Conservation (phyloP, 1,140 invertebrate genomes). For the Gryllus bimaculatus region DNA sequence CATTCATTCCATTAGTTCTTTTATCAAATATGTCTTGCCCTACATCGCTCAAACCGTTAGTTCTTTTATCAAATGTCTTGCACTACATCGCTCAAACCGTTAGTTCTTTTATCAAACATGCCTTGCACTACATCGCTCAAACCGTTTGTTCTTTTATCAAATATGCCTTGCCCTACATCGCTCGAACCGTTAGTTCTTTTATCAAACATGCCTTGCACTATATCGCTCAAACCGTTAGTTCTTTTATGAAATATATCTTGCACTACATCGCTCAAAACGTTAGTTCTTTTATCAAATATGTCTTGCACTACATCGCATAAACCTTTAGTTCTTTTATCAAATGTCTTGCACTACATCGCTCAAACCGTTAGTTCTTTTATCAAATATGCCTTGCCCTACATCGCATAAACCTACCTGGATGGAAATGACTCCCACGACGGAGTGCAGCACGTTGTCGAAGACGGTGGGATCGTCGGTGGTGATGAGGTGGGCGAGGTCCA, state of each 20-base stretch:
- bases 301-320: too few species aligned
- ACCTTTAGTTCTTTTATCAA: not conserved
- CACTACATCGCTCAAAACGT: not conserved
- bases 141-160: not conserved
- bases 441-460: slow-evolving; percentile 42
- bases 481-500: slow-evolving; percentile 45
- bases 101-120: not conserved
- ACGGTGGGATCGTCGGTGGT: slow-evolving; percentile 38
- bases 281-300: too few species aligned
- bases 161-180: too few species aligned
- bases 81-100: too few species aligned
- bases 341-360: too few species aligned
- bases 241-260: not conserved
- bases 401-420: slow-evolving; percentile 40
- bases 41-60: too few species aligned
- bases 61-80: too few species aligned
- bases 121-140: not conserved
- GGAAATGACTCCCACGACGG: slow-evolving; percentile 49
- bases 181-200: too few species aligned
- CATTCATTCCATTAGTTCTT: too few species aligned
- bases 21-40: too few species aligned
- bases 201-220: too few species aligned
- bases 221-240: not conserved
- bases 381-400: not conserved
- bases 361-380: not conserved